A percentile compares a stretch with the other conserved stretches of the same genome.
phyloP scores from a whole-genome alignment of 1,140 invertebrate species.

The Pomphorhynchus laevis region DNA sequence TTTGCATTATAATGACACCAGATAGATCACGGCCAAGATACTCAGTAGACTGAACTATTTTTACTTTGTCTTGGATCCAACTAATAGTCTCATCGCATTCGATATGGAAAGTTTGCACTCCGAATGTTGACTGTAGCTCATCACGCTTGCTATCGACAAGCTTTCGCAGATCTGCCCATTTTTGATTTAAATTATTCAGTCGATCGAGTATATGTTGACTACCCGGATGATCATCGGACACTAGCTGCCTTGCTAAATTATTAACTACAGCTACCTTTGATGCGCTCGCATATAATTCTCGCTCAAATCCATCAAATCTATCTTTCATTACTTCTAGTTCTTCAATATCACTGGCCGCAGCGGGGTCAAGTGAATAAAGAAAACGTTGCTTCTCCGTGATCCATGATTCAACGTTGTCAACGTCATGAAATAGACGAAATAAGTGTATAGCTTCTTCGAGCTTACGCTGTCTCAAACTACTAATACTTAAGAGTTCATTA shows the following conservation, averaged over 20 bases:
- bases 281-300: conserved; percentile 91
- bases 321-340: conserved; percentile 99
- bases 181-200: conserved; percentile 35
- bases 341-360: conserved; percentile 58
- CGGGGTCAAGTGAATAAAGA: conserved; percentile 23
- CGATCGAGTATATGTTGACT: conserved; percentile 57
- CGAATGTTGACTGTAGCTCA: conserved; percentile 65
- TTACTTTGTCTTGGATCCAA: conserved; percentile 97
- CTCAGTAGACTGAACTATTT: conserved; percentile 59
- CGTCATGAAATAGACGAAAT: conserved; percentile 80
- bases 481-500: conserved; percentile 63
- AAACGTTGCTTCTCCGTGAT: conserved; percentile 48
- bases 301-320: conserved; percentile 89
- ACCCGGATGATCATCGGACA: conserved; percentile 85
- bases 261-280: conserved; percentile 80
- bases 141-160: conserved; percentile 63
- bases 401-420: conserved; percentile 94
- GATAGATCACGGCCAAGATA: conserved; percentile 41
- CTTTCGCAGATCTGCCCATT: conserved; percentile 34
- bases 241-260: conserved; percentile 47
- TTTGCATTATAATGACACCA: conserved; percentile 38
- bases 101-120: conserved; percentile 94
- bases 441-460: conserved; percentile 70
- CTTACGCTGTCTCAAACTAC: conserved; percentile 76
- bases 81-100: conserved; percentile 83